phyloP scores from a whole-genome alignment of 2,888 invertebrate genomes.

The Mythimna albipuncta region DNA sequence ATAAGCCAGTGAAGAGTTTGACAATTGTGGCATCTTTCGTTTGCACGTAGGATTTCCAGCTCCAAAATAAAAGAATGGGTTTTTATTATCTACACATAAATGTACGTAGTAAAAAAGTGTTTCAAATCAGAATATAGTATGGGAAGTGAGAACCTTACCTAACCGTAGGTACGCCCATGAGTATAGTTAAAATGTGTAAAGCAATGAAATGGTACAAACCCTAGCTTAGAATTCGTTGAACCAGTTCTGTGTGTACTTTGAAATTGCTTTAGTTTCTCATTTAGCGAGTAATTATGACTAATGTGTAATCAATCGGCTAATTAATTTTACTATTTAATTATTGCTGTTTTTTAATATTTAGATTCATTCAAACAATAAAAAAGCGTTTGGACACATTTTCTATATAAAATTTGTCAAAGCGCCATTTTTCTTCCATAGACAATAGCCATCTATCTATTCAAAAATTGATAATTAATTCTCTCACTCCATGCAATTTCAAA shows the following conservation, averaged over 20 bases:
- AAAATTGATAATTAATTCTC: neutral
- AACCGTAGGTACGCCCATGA: neutral
- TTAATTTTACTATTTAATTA: neutral
- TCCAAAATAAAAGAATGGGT: too few species aligned
- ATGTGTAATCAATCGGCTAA: neutral
- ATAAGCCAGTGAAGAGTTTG: too few species aligned
- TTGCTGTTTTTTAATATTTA: neutral
- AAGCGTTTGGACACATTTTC: too few species aligned
- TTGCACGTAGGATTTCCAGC: too few species aligned
- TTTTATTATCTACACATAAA: too few species aligned
- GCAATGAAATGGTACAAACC: slow-evolving; percentile 7
- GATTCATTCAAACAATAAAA: too few species aligned
- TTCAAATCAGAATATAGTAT: neutral
- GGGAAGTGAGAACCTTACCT: neutral
- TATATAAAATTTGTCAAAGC: too few species aligned
- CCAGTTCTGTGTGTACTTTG: slow-evolving; percentile 1
- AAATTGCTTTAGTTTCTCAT: neutral
- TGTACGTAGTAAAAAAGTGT: neutral
- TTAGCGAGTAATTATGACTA: neutral
- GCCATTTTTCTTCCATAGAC: too few species aligned
- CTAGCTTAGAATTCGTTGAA: slow-evolving; percentile 6
- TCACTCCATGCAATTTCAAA: neutral
- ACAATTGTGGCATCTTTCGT: too few species aligned
- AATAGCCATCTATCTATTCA: too few species aligned
- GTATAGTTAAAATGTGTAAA: neutral